A percentile compares a stretch with the other conserved stretches of the same genome.
Conservation (phyloP, 2,797 vertebrate species). For the Trachops cirrhosus region DNA sequence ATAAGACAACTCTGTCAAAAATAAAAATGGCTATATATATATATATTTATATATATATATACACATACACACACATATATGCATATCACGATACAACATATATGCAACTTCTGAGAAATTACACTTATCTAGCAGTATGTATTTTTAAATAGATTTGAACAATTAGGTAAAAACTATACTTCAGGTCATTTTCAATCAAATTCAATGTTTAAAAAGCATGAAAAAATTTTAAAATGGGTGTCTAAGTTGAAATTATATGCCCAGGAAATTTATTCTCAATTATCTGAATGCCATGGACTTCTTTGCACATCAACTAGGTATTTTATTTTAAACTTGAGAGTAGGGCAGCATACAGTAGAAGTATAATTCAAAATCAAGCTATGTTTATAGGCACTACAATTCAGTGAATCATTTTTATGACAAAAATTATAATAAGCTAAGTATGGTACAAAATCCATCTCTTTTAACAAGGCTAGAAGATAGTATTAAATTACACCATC, state of each 20-base stretch:
- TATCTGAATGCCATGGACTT: not conserved
- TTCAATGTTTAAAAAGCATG: not conserved
- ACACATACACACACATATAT: not conserved
- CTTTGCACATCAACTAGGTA: not conserved
- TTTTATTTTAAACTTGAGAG: not conserved
- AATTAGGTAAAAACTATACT: not conserved
- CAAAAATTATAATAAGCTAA: conserved; percentile 51
- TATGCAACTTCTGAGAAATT: not conserved
- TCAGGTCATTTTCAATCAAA: not conserved
- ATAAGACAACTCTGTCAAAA: not conserved
- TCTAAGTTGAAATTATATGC: not conserved
- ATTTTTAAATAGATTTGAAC: not conserved
- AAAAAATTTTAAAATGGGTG: not conserved
- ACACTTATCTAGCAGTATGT: not conserved
- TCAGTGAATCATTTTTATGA: conserved; percentile 44
- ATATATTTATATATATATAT: not conserved
- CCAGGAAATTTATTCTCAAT: not conserved
- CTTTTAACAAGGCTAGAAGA: conserved; percentile 49
- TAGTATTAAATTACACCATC: not conserved
- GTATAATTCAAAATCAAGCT: conserved; percentile 28
- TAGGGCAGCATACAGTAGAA: not conserved
- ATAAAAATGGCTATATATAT: not conserved
- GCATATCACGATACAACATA: not conserved
- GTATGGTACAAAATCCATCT: conserved; percentile 35
- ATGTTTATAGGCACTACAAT: not conserved